Base-by-base conservation (phyloP, 2,113 vertebrate species). In the Micronisus gabar region DNA sequence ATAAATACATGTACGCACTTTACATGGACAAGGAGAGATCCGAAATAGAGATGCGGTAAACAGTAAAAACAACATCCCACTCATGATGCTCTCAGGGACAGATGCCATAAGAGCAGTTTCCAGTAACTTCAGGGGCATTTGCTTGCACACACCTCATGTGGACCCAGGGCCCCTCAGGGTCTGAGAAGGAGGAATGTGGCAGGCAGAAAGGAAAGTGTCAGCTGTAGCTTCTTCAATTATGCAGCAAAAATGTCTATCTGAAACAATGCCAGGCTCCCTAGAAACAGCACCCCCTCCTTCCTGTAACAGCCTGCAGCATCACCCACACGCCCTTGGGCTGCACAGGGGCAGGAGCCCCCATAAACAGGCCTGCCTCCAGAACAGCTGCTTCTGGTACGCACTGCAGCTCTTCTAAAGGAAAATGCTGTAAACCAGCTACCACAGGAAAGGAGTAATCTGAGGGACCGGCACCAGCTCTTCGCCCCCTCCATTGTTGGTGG, bases 291-390 rank as follows among this genome's bases (percentile, higher is more conserved):
- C 4, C 19, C 12, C 3, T 2, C 8, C 8, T 29, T 88, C 34
- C 38, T 86, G 9, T 29, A 82, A 66, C 18, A 76, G 7, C 11
- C 30, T 7, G 5, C 20, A 66, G 27, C 18, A 50, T 45, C 25
- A 43, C 6, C 14, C 11, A 48, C 8, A 52, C 1, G 5, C 9
- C 13, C 9, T 55, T 4, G 3, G 30, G 18, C 25, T 86, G 19
- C 6, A 18, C 0, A 0, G 38, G 38, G 23, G 13, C 32, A 67
- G 19, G 5, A 72, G 13, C 3, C 50, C 56, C 27, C 11, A 65
- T 68, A 86, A 88, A 74, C 3, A 29, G 10, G 3, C 10, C 10
- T 79, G n/a, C 5, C 12, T 84, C 56, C 34, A 38, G 63, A 83
- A 32, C 5, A 29, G 34, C 19, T 78, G 23, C 65, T 81, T 83